Conservation (phyloP, 2,113 vertebrate genomes). For the Gymnobelideus leadbeateri region DNA sequence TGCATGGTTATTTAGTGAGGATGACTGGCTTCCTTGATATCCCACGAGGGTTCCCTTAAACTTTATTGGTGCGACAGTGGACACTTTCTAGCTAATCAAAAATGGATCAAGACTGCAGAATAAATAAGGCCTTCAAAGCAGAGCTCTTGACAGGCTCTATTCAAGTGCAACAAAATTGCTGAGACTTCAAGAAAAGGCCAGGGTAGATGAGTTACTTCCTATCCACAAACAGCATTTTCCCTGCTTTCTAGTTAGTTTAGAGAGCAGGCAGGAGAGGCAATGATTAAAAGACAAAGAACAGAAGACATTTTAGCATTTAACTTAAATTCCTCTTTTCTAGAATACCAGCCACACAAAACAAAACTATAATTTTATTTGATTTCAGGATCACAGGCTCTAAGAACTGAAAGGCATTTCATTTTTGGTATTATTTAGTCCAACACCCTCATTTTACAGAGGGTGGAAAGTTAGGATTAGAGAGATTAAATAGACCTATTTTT, state of each 20-base stretch:
- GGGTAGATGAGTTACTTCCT: slow-evolving; percentile 36
- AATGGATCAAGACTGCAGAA: slow-evolving; percentile 42
- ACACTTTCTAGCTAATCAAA: slow-evolving; percentile 3
- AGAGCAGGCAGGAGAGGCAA: background rate
- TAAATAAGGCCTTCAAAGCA: slow-evolving; percentile 34
- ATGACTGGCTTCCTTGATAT: background rate
- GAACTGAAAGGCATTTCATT: background rate
- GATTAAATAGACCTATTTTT: background rate
- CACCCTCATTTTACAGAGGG: background rate
- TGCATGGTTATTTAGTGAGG: background rate
- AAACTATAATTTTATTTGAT: background rate
- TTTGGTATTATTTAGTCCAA: background rate
- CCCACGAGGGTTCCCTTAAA: background rate
- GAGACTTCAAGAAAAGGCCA: slow-evolving; percentile 43
- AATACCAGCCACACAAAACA: background rate
- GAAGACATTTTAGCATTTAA: slow-evolving; percentile 27
- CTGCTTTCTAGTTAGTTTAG: slow-evolving; percentile 14
- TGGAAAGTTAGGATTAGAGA: background rate
- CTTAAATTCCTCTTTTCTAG: background rate
- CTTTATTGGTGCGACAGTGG: slow-evolving; percentile 5
- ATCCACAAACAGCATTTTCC: slow-evolving; percentile 6
- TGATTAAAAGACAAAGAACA: background rate
- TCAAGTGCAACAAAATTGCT: slow-evolving; percentile 28
- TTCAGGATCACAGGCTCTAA: background rate
- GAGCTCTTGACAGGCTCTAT: slow-evolving; percentile 11